Conservation (phyloP, 1,140 invertebrate species). For the Physella acuta region DNA sequence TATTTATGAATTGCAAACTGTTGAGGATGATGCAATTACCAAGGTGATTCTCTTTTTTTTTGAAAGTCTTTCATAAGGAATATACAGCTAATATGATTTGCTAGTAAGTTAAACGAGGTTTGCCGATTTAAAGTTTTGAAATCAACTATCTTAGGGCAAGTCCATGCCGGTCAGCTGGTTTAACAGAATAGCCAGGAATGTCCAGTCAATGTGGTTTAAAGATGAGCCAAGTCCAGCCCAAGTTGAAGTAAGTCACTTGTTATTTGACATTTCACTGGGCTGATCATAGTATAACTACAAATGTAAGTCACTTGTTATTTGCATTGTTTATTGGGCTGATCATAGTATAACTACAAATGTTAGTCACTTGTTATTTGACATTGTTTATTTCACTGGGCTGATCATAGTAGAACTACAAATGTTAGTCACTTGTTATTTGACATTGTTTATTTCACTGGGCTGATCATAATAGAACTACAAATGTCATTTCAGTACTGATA, state of each 20-base stretch:
- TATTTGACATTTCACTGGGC: neutral
- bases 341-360: neutral
- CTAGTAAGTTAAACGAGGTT: no score
- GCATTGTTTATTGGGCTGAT: neutral
- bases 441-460: neutral
- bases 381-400: neutral
- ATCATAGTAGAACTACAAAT: neutral
- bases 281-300: neutral
- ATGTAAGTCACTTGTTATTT: no score
- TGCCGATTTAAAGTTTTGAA: no score
- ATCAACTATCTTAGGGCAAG: conserved; percentile 69
- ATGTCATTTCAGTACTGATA: no score
- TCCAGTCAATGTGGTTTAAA: conserved; percentile 78
- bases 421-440: neutral
- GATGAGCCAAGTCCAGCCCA: conserved; percentile 55
- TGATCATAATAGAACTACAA: neutral
- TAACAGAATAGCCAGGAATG: conserved; percentile 81
- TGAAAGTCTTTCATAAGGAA: no score
- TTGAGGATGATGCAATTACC: conserved; percentile 38
- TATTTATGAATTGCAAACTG: conserved; percentile 26
- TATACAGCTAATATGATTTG: no score
- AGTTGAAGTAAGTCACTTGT: conserved; percentile 53
- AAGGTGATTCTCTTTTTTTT: conserved; percentile 31
- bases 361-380: neutral
- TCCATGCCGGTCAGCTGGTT: conserved; percentile 81